Percentiles rank a stretch among this genome's conserved stretches.
Evolutionary conservation across 2,888 invertebrate species (phyloP).

Genomic region (Hartigia nigra): DNA sequence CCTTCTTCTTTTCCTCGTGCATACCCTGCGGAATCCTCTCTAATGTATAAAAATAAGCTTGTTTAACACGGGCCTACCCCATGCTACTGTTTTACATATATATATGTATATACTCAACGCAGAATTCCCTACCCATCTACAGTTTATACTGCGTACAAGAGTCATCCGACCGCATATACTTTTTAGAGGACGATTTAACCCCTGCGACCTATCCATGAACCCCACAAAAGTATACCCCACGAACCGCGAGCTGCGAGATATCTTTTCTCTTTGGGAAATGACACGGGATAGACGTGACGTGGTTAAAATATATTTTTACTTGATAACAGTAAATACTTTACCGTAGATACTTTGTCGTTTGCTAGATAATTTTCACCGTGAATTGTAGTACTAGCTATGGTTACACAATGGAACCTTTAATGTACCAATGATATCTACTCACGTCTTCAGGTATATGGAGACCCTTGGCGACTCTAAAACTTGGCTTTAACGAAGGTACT

Average conservation of each 20-base stretch:
- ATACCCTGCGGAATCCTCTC: conserved; percentile 13
- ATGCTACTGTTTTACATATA: background rate
- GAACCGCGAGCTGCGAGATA: background rate
- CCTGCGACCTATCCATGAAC: background rate
- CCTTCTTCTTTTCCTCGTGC: background rate
- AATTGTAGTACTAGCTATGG: background rate
- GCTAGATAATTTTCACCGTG: background rate
- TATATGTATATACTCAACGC: background rate
- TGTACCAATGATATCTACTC: background rate
- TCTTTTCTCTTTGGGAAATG: background rate
- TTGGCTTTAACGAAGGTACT: background rate
- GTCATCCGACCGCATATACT: conserved; percentile 19
- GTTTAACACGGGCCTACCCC: conserved; percentile 27
- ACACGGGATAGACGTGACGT: background rate
- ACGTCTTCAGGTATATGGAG: background rate
- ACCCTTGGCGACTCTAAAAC: background rate
- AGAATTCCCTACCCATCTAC: background rate
- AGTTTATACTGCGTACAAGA: conserved; percentile 2
- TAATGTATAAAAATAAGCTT: conserved; percentile 49
- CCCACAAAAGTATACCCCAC: background rate
- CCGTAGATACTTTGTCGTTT: background rate
- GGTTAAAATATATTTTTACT: background rate
- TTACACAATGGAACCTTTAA: background rate
- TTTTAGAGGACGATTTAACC: conserved; percentile 35
- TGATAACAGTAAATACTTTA: background rate